Evolutionary conservation across 2,113 vertebrate genomes (phyloP), one percentile per base, ranked within the genome.

Genomic region (Solenodon paradoxus): DNA sequence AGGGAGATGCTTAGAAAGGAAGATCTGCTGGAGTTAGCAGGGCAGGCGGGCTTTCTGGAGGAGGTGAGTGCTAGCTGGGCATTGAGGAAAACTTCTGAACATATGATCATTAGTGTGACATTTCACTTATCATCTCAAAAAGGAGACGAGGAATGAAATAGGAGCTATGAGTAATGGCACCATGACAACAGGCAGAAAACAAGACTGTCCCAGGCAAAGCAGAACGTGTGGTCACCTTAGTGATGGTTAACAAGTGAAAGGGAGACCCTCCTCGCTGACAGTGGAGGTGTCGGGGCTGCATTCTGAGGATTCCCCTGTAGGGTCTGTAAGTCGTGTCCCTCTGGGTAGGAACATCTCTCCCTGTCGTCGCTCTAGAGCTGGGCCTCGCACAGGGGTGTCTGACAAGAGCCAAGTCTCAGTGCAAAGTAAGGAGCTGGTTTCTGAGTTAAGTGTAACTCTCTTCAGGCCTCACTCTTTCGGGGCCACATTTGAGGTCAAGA

Each of bases 151-250:
- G 85, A 97, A 82, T 92, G 85, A 96, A 95, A 96, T 63, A 79
- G 79, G 22, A 94, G 91, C 80, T 84, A 78, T 95, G 96, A 96
- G 96, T 92, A 92, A 97, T 92, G 90, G 91, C 78, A 88, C 83
- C 24, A 4, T 28, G 78, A 92, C 82, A 94, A 94, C 61, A 93
- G 78, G 95, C 96, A 95, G 92, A 93, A 97, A 97, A 97, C 94
- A 90, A 68, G 88, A 69, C 57, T 81, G 59, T 92, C 88, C 85
- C 32, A 51, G 85, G 91, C 66, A 78, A 82, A 35, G 72, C 40
- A 75, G 85, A 61, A 97, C 92, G 95, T 94, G 92, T 24, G 93
- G 66, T 84, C 85, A 45, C 53, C 47, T 81, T 63, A 78, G 93
- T 88, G 64, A 92, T 78, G 74, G 86, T 95, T 95, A 95, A 93